Conservation (phyloP, 2,888 invertebrate genomes). For the Sinelater perroti region DNA sequence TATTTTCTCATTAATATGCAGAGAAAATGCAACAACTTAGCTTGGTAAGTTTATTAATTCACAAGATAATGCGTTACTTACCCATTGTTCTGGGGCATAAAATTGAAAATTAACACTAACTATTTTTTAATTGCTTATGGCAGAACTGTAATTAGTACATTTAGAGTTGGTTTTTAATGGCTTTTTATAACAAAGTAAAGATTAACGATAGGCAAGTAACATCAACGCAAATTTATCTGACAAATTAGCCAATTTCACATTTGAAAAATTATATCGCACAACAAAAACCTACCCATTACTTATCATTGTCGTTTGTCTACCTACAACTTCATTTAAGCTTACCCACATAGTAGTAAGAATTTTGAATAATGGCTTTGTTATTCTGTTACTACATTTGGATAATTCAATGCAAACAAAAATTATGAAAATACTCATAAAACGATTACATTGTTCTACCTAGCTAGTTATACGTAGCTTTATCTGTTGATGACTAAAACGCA, state of each 20-base stretch:
- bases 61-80: neutral
- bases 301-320: neutral
- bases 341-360: constrained; percentile 17
- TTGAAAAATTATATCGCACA: neutral
- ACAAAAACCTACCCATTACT: neutral
- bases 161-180: neutral
- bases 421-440: no score
- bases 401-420: no score
- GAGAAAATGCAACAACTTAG: no score
- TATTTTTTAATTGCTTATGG: constrained; percentile 13
- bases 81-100: neutral
- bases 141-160: neutral
- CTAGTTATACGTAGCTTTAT: no score
- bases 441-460: no score
- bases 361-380: constrained; percentile 1
- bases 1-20: no score
- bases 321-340: constrained; percentile 7
- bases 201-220: no score
- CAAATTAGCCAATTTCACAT: neutral
- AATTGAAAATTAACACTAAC: neutral
- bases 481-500: no score
- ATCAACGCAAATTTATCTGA: neutral
- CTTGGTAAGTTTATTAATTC: no score
- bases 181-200: no score
- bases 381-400: no score